phyloP scores from a whole-genome alignment of 2,113 vertebrate genomes.

The Galbula dea region DNA sequence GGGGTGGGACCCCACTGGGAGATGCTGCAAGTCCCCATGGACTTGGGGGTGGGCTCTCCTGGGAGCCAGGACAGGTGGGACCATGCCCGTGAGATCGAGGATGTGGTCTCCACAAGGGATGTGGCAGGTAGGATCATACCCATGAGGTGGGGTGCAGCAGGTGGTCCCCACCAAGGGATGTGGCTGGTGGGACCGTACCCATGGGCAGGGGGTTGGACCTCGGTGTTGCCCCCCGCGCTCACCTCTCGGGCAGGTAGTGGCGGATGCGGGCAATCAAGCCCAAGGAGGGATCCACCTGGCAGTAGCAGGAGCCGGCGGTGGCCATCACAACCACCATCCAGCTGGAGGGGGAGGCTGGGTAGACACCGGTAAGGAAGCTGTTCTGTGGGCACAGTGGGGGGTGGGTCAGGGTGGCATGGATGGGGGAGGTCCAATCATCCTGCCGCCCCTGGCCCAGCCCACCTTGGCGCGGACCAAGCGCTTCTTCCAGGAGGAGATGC shows the following conservation, averaged over 20 bases:
- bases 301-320: slow-evolving; percentile 87
- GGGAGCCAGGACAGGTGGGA: background rate
- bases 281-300: slow-evolving; percentile 82
- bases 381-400: slow-evolving; percentile 78
- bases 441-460: background rate
- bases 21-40: background rate
- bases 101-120: accelerated
- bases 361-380: slow-evolving; percentile 88
- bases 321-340: slow-evolving; percentile 87
- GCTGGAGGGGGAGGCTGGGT: slow-evolving; percentile 91
- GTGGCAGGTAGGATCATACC: background rate
- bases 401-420: accelerated
- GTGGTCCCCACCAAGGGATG: background rate
- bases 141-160: background rate
- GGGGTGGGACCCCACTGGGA: background rate
- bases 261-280: slow-evolving; percentile 83
- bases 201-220: background rate
- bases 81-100: background rate
- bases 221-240: background rate
- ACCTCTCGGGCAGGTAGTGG: slow-evolving; percentile 81
- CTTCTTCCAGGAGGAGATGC: slow-evolving; percentile 89
- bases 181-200: background rate
- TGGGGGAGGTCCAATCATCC: accelerated
- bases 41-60: background rate
- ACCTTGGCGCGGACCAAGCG: slow-evolving; percentile 88